These are phyloP conservation scores for Cyphomyrmex costatus DNA, from an alignment of 1,140 invertebrate genomes.

Conservation along the genomic window DNA sequence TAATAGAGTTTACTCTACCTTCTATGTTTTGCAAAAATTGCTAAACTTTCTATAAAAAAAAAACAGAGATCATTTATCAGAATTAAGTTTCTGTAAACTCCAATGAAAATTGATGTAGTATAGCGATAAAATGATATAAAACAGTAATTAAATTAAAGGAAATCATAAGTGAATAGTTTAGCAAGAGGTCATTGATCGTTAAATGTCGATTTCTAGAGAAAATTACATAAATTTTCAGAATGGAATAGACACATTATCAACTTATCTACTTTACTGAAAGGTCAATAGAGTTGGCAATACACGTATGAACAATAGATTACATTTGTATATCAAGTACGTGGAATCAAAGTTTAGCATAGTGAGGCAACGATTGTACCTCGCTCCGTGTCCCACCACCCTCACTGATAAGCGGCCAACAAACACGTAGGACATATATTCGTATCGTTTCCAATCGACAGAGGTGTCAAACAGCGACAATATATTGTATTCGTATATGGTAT, in stretches of 20 bases:
- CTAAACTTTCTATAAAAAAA: background rate
- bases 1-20: background rate
- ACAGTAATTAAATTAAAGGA: constrained; percentile 1
- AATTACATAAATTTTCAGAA: background rate
- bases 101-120: background rate
- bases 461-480: constrained; percentile 52
- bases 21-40: background rate
- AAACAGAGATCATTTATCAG: background rate
- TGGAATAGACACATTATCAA: constrained; percentile 15
- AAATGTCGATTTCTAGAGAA: background rate
- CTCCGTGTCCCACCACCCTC: background rate
- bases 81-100: background rate
- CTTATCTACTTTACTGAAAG: constrained; percentile 38
- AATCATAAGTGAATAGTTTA: background rate
- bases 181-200: background rate
- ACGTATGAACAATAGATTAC: background rate
- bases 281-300: constrained; percentile 18
- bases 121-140: background rate
- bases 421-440: constrained; percentile 39
- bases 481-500: constrained; percentile 31
- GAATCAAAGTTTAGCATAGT: constrained; percentile 36
- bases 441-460: constrained; percentile 58
- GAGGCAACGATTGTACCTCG: constrained; percentile 30
- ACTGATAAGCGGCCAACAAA: constrained; percentile 56
- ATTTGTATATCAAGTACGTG: constrained; percentile 12